Evolutionary conservation across 2,888 invertebrate species (phyloP).

Genomic region (Erebia palarica): DNA sequence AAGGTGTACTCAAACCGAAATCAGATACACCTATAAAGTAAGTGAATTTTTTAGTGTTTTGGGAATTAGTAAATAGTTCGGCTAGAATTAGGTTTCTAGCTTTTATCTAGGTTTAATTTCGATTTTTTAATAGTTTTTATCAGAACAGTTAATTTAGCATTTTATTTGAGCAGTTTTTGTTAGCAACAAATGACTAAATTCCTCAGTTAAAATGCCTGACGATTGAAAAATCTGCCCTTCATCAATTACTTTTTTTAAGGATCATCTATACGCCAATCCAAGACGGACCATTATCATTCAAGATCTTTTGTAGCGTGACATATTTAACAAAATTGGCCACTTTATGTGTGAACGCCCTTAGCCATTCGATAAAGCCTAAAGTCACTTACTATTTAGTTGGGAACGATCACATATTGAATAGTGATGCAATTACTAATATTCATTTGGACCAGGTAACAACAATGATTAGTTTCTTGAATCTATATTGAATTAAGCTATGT

Average conservation of each 20-base stretch:
- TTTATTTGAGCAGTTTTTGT: too few relatives aligned
- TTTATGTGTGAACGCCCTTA: constrained; percentile 77
- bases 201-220: too few relatives aligned
- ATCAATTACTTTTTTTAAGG: constrained; percentile 51
- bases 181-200: too few relatives aligned
- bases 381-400: constrained; percentile 74
- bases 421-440: constrained; percentile 67
- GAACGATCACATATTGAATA: constrained; percentile 62
- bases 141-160: too few relatives aligned
- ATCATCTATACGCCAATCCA: constrained; percentile 79
- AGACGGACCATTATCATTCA: constrained; percentile 80
- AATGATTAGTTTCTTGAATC: neutral
- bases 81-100: too few relatives aligned
- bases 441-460: constrained; percentile 70
- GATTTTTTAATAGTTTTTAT: too few relatives aligned
- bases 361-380: constrained; percentile 77
- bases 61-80: neutral
- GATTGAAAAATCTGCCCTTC: too few relatives aligned
- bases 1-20: constrained; percentile 73
- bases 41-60: constrained; percentile 40
- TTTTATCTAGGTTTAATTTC: too few relatives aligned
- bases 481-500: neutral
- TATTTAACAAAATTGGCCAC: constrained; percentile 76
- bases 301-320: constrained; percentile 79
- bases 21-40: constrained; percentile 79